These are phyloP conservation scores for Battus philenor DNA, from an alignment of 1,140 invertebrate genomes.

Conservation along the genomic window DNA sequence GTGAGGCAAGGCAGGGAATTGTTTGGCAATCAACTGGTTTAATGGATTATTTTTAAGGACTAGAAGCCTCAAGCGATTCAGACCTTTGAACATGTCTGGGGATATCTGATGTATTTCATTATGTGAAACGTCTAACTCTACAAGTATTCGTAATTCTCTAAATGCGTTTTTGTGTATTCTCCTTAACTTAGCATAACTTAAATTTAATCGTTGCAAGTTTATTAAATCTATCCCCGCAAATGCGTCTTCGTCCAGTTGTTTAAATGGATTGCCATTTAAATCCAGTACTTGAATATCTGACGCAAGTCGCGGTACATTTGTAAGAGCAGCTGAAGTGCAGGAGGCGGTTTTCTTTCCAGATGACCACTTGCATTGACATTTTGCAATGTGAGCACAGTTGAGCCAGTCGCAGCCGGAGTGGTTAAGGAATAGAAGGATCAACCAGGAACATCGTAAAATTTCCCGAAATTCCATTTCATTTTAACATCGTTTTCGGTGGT, in stretches of 20 bases:
- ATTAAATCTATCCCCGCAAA: constrained; percentile 86
- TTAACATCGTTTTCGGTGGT: constrained; percentile 28
- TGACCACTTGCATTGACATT: constrained; percentile 92
- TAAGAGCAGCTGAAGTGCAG: constrained; percentile 84
- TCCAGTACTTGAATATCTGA: constrained; percentile 91
- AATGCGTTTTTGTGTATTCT: constrained; percentile 89
- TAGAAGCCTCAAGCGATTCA: constrained; percentile 83
- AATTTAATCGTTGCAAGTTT: constrained; percentile 89
- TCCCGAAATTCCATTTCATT: constrained; percentile 64
- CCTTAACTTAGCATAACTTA: constrained; percentile 83
- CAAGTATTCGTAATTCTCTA: constrained; percentile 88
- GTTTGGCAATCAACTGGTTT: constrained; percentile 77
- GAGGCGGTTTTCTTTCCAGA: constrained; percentile 91
- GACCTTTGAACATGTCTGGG: constrained; percentile 84
- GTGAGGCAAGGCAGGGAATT: constrained; percentile 84
- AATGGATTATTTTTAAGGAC: constrained; percentile 85
- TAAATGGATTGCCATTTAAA: constrained; percentile 86
- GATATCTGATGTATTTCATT: constrained; percentile 83
- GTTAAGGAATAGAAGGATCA: constrained; percentile 45
- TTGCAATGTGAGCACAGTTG: constrained; percentile 80
- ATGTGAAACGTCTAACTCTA: constrained; percentile 90
- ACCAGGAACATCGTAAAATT: constrained; percentile 40
- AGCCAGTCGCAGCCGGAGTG: constrained; percentile 81
- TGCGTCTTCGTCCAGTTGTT: constrained; percentile 83
- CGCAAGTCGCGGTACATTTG: constrained; percentile 83